A percentile compares a stretch with the other conserved stretches of the same genome.
Conservation (phyloP, 2,797 vertebrate genomes). For the Falco biarmicus region DNA sequence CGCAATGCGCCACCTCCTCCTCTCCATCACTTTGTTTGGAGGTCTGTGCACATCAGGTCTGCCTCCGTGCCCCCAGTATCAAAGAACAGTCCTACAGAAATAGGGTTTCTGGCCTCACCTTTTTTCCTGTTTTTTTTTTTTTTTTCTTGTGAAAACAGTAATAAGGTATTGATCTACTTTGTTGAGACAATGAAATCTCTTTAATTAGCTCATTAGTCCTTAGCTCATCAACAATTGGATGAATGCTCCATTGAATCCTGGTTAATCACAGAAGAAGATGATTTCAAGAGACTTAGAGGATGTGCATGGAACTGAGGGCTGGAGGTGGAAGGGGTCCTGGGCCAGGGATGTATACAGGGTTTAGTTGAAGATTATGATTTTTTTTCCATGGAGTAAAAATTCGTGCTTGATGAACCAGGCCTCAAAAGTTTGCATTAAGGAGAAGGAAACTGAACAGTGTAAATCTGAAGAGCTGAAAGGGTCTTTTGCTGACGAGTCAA, state of each 20-base stretch:
- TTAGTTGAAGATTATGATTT: neutral
- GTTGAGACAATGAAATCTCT: constrained; percentile 41
- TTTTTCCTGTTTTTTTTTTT: neutral
- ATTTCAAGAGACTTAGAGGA: neutral
- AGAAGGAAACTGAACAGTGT: neutral
- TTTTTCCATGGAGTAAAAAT: neutral
- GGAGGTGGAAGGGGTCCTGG: neutral
- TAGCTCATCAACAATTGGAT: constrained; percentile 22
- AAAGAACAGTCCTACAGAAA: neutral
- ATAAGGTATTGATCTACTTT: constrained; percentile 60
- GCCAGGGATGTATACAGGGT: neutral
- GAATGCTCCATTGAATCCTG: constrained; percentile 5
- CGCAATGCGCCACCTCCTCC: accelerated
- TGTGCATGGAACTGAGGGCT: neutral
- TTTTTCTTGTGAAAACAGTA: neutral
- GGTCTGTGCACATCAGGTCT: neutral
- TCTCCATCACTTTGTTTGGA: neutral
- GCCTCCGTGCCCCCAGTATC: neutral
- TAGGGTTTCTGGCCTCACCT: neutral
- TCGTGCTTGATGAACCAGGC: neutral
- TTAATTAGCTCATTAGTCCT: constrained; percentile 67
- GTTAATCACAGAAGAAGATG: constrained; percentile 27
- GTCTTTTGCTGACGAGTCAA: neutral
- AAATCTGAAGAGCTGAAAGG: neutral
- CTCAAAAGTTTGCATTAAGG: neutral